Percentiles rank a stretch among this genome's conserved stretches.
These are phyloP conservation scores for Hipposideros larvatus DNA, from an alignment of 2,797 vertebrate genomes.

Conservation along the genomic window DNA sequence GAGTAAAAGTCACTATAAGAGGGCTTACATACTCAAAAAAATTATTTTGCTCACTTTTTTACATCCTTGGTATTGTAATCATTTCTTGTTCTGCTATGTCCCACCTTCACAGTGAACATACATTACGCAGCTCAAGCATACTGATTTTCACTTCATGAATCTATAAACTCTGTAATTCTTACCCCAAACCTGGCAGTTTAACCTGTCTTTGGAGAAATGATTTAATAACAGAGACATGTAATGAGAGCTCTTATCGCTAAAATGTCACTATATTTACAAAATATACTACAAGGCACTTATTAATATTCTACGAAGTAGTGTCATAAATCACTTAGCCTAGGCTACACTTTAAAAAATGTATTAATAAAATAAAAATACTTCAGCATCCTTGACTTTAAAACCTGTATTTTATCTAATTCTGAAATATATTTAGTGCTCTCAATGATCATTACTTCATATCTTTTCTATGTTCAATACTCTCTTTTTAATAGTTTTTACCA, in stretches of 20 bases:
- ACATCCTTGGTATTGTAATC: conserved; percentile 44
- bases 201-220: conserved; percentile 80
- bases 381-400: conserved; percentile 35
- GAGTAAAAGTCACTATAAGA: conserved; percentile 20
- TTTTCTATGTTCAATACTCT: background rate
- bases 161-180: conserved; percentile 83
- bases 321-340: conserved; percentile 75
- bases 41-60: conserved; percentile 8
- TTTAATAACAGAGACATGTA: conserved; percentile 83
- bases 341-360: conserved; percentile 52
- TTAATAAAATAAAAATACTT: conserved; percentile 67
- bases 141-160: conserved; percentile 83
- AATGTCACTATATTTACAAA: conserved; percentile 84
- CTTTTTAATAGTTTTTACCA: conserved; percentile 28
- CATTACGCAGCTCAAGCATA: conserved; percentile 64
- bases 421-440: conserved; percentile 29
- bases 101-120: conserved; percentile 58
- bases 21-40: background rate
- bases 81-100: conserved; percentile 40
- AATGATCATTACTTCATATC: conserved; percentile 1
- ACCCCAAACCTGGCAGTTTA: conserved; percentile 79
- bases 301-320: conserved; percentile 73
- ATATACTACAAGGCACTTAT: conserved; percentile 80
- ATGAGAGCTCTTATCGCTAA: conserved; percentile 80
- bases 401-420: conserved; percentile 48